These are phyloP conservation scores for Brachionus plicatilis DNA, from an alignment of 1,140 invertebrate genomes.

Conservation along the genomic window DNA sequence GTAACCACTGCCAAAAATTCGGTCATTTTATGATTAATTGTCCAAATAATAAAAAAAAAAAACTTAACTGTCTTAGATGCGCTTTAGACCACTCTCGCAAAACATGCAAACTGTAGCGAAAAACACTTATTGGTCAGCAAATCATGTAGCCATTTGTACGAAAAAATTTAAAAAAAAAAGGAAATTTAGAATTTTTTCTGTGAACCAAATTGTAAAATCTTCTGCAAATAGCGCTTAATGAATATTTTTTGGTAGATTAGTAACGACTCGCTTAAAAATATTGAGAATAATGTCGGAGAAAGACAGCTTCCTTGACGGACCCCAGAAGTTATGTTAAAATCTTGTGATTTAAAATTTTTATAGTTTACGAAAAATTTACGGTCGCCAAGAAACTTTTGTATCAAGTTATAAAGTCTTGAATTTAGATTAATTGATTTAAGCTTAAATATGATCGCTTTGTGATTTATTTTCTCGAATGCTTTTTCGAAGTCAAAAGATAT, in stretches of 20 bases:
- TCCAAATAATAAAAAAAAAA: not conserved
- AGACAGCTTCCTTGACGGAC: not conserved
- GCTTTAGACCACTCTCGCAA: not conserved
- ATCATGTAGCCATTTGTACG: not conserved
- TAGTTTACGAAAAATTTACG: not conserved
- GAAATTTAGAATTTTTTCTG: not conserved
- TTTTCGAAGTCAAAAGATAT: not conserved
- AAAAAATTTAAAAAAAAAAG: too few species aligned
- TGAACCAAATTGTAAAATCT: not conserved
- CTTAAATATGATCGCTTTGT: not conserved
- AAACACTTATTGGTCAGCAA: not conserved
- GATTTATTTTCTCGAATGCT: constrained; percentile 20
- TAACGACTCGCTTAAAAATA: not conserved
- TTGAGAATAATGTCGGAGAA: not conserved
- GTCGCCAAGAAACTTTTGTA: not conserved
- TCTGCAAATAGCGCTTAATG: not conserved
- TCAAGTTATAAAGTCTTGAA: not conserved
- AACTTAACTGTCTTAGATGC: not conserved
- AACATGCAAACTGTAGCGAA: not conserved
- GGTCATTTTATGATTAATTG: not conserved
- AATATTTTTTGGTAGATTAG: not conserved
- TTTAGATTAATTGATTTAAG: constrained; percentile 2
- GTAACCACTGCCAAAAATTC: too few species aligned
- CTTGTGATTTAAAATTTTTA: not conserved
- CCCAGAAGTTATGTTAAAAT: not conserved